phyloP scores from a whole-genome alignment of 2,113 vertebrate species.

The Hypanus sabinus region DNA sequence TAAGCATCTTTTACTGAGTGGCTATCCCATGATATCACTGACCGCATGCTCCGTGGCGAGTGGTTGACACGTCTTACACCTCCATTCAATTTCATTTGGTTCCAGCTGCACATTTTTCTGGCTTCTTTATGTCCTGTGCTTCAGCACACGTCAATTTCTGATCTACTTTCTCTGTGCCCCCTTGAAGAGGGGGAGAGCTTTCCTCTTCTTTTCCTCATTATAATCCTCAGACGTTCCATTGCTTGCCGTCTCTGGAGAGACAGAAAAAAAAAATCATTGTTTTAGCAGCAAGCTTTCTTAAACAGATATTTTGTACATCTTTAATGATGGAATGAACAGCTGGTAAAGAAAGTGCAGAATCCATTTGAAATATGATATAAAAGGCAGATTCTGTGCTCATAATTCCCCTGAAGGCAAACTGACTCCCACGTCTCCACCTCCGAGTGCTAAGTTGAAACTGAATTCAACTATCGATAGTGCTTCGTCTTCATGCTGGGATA shows the following conservation, averaged over 20 bases:
- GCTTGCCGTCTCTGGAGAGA: not conserved
- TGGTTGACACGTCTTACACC: not conserved
- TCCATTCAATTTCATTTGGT: not conserved
- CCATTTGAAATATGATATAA: not conserved
- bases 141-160: not conserved
- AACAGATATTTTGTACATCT: not conserved
- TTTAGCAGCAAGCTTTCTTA: not conserved
- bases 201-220: not conserved
- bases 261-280: too few species aligned
- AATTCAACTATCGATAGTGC: not conserved
- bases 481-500: not conserved
- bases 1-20: not conserved
- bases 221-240: not conserved
- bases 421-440: not conserved
- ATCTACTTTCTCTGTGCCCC: not conserved
- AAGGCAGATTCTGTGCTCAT: not conserved
- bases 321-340: not conserved
- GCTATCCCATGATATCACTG: not conserved
- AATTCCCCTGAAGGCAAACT: not conserved
- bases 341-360: not conserved
- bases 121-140: not conserved
- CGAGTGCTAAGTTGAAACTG: not conserved
- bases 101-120: not conserved
- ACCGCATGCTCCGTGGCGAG: not conserved
- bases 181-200: not conserved